A percentile compares a stretch with the other conserved stretches of the same genome.
Conservation (phyloP, 2,888 invertebrate genomes). For the Alsophila aescularia region DNA sequence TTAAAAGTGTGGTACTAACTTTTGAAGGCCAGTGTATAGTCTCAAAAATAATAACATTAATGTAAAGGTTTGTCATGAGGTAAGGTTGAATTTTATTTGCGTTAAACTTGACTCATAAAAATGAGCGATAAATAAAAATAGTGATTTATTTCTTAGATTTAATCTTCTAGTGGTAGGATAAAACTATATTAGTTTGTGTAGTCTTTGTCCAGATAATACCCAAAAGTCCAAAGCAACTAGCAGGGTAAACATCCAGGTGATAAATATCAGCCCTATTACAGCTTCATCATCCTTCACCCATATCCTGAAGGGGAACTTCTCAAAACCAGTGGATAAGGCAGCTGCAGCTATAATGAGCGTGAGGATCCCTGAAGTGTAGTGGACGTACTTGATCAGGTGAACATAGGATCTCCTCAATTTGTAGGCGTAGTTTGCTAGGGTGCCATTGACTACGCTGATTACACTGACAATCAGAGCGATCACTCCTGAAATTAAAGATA, state of each 20-base stretch:
- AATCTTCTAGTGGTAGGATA: neutral
- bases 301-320: constrained; percentile 42
- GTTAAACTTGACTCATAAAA: too few relatives aligned
- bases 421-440: constrained; percentile 39
- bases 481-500: constrained; percentile 48
- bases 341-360: constrained; percentile 47
- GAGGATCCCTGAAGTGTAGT: constrained; percentile 47
- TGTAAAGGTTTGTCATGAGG: too few relatives aligned
- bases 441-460: constrained; percentile 46
- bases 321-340: constrained; percentile 48
- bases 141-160: neutral
- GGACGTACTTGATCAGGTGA: constrained; percentile 43
- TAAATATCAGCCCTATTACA: constrained; percentile 26
- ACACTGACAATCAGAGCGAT: constrained; percentile 45
- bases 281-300: constrained; percentile 46
- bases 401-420: constrained; percentile 36
- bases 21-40: too few relatives aligned
- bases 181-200: constrained; percentile 21
- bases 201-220: constrained; percentile 38
- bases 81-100: too few relatives aligned
- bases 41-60: too few relatives aligned
- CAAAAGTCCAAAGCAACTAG: constrained; percentile 50
- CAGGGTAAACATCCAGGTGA: constrained; percentile 46
- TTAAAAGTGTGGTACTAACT: too few relatives aligned
- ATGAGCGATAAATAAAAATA: neutral